A percentile compares a stretch with the other conserved stretches of the same genome.
phyloP scores from a whole-genome alignment of 2,113 vertebrate genomes.

The Telmatochromis sp. region DNA sequence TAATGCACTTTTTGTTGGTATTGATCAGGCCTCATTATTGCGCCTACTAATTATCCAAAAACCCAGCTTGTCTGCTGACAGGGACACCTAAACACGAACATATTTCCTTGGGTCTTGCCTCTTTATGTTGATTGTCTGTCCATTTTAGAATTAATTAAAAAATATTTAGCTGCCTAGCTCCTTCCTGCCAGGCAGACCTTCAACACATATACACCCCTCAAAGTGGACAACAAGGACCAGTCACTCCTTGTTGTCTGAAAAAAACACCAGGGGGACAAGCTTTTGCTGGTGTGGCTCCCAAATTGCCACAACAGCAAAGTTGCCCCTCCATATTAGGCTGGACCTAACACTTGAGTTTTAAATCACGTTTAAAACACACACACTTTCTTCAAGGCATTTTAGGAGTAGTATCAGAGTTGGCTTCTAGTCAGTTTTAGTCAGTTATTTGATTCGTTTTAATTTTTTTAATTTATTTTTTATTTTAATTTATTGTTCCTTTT shows the following conservation, averaged over 20 bases:
- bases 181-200: not conserved
- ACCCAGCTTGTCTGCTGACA: not conserved
- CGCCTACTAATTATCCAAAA: fast-evolving
- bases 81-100: not conserved
- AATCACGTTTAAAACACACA: not conserved
- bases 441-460: not conserved
- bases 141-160: not conserved
- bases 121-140: not conserved
- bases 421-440: not conserved
- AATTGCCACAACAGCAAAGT: not conserved
- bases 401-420: not conserved
- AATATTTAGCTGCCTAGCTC: not conserved
- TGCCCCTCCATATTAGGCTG: not conserved
- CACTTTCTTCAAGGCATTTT: not conserved
- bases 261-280: not conserved
- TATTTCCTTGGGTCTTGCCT: not conserved
- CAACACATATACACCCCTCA: not conserved
- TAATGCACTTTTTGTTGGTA: not conserved
- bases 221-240: not conserved
- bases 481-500: not conserved
- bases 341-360: not conserved
- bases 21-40: not conserved
- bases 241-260: not conserved
- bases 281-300: not conserved
- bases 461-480: not conserved